Evolutionary conservation across 2,797 vertebrate species (phyloP).

Genomic region (Sebastes goodei): DNA sequence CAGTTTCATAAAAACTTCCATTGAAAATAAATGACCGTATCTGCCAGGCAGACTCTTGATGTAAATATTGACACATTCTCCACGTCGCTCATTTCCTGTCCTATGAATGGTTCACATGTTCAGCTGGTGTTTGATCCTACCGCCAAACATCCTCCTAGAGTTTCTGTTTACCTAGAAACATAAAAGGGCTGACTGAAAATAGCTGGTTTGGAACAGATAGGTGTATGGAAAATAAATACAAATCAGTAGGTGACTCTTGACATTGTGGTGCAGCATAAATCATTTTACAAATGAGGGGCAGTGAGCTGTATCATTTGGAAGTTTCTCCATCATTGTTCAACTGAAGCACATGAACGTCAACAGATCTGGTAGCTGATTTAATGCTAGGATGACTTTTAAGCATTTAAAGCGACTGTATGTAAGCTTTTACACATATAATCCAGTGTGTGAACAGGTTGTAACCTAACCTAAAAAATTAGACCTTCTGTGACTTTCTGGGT

Average conservation of each 20-base stretch:
- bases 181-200: constrained; percentile 48
- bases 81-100: constrained; percentile 64
- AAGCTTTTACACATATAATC: too few species aligned
- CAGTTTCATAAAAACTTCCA: constrained; percentile 33
- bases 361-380: neutral
- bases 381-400: constrained; percentile 18
- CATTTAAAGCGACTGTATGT: neutral
- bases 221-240: constrained; percentile 33
- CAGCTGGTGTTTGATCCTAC: constrained; percentile 56
- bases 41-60: constrained; percentile 26
- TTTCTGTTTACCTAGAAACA: constrained; percentile 52
- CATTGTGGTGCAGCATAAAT: neutral
- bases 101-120: constrained; percentile 56
- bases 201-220: constrained; percentile 38
- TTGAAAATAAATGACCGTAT: constrained; percentile 37
- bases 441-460: too few species aligned
- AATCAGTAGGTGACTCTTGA: constrained; percentile 8
- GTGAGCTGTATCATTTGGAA: neutral
- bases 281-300: constrained; percentile 1
- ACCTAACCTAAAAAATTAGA: too few species aligned
- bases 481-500: too few species aligned
- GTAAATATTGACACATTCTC: constrained; percentile 74
- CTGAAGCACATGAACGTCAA: constrained; percentile 13
- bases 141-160: constrained; percentile 27
- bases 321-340: constrained; percentile 3